These are phyloP conservation scores for Lymantria monacha DNA, from an alignment of 2,888 invertebrate genomes.

Conservation along the genomic window DNA sequence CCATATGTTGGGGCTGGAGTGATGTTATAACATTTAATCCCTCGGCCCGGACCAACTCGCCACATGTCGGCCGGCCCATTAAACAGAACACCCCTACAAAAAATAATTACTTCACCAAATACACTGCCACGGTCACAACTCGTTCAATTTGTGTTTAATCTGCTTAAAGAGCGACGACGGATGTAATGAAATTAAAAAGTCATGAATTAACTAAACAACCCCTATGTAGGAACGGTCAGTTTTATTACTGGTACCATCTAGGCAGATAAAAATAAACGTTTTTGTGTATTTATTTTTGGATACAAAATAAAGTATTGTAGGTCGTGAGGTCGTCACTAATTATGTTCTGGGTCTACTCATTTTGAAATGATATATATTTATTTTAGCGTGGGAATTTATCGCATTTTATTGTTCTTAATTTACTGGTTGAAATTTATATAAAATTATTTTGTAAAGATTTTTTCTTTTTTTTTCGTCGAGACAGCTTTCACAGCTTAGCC, in stretches of 20 bases:
- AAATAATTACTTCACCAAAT: slow-evolving; percentile 76
- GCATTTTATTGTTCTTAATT: too few species aligned
- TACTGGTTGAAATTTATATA: too few species aligned
- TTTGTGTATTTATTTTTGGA: slow-evolving; percentile 7
- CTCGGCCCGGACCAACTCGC: slow-evolving; percentile 33
- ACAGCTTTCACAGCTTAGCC: too few species aligned
- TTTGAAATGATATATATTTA: too few species aligned
- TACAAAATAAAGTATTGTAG: slow-evolving; percentile 1
- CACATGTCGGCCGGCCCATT: slow-evolving; percentile 70
- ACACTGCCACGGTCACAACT: slow-evolving; percentile 51
- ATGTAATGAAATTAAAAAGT: slow-evolving; percentile 46
- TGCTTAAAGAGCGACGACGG: slow-evolving; percentile 31
- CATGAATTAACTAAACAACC: slow-evolving; percentile 40
- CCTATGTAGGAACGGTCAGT: slow-evolving; percentile 23
- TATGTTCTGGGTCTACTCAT: too few species aligned
- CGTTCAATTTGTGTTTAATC: slow-evolving; percentile 54
- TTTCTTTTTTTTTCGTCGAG: too few species aligned
- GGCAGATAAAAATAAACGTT: slow-evolving; percentile 15
- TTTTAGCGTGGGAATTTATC: too few species aligned
- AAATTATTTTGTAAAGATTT: too few species aligned
- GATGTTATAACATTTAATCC: slow-evolving; percentile 45
- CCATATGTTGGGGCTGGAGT: slow-evolving; percentile 49
- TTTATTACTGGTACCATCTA: slow-evolving; percentile 18
- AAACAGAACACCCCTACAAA: slow-evolving; percentile 69
- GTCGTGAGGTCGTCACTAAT: not conserved